These are phyloP conservation scores for Thalassophryne amazonica DNA, from an alignment of 2,797 vertebrate species.

Conservation along the genomic window DNA sequence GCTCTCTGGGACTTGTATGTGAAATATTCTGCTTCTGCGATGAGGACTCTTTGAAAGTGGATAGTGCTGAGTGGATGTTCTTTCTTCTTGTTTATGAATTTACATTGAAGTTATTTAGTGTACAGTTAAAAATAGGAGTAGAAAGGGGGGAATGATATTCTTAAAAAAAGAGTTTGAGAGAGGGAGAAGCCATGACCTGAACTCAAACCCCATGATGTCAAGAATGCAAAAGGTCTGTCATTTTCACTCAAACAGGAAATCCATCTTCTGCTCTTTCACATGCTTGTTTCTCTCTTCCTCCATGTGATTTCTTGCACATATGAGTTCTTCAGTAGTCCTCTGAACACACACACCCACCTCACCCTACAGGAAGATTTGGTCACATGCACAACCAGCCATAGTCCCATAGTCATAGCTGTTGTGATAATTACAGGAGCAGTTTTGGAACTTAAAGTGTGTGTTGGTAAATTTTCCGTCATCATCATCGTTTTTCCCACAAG, in stretches of 20 bases:
- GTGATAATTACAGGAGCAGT: not conserved
- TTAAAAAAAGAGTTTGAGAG: no score
- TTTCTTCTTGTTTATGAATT: not conserved
- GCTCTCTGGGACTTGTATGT: slow-evolving; percentile 36
- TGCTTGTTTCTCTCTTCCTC: slow-evolving; percentile 1
- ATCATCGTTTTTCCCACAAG: no score
- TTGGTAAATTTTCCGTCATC: not conserved
- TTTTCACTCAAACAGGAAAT: slow-evolving; percentile 33
- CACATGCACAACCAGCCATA: not conserved
- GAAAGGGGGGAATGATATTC: not conserved
- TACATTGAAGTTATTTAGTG: not conserved
- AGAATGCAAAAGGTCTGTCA: not conserved
- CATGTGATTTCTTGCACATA: slow-evolving; percentile 25
- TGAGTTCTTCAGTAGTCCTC: slow-evolving; percentile 7
- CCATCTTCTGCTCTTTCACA: slow-evolving; percentile 14
- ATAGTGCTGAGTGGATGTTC: slow-evolving; percentile 1
- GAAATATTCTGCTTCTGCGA: not conserved
- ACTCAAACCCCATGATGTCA: not conserved
- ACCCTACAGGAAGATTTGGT: slow-evolving; percentile 3
- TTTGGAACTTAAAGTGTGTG: not conserved
- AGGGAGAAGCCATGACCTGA: not conserved
- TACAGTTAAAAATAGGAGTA: not conserved
- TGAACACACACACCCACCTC: slow-evolving; percentile 16
- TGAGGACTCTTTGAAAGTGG: not conserved
- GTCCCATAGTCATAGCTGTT: not conserved